Evolutionary conservation across 2,888 invertebrate species (phyloP), one percentile per base, ranked within the genome.

Genomic region (Volucella zonaria): DNA sequence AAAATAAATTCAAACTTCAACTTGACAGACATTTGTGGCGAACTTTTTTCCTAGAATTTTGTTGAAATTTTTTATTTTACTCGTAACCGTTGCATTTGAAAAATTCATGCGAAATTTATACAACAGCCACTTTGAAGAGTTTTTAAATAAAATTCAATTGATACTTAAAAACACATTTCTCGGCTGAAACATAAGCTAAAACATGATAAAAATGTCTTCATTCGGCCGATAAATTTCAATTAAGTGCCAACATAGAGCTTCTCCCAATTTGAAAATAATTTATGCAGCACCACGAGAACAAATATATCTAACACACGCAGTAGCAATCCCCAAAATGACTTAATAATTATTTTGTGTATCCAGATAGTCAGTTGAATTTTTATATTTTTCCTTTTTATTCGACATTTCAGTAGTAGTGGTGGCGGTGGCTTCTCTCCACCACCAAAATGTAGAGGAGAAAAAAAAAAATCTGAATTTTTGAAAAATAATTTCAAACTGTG

Each of bases 331-430:
- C 38, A 43, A 77, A 76, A 77, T 73, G 80, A 76, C 83, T 71
- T 51, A 71, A 71, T 81, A 81, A 80, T 73, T 71, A 81, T 81
- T 80, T 76, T 76, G 80, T 71, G 38, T 76, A 61, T 68, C 62
- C 71, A 80, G 58, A 59, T 75, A 83, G 68, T 80, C 56, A 75
- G 74, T 82, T 82, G 68, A 68, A 82, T 54, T 43, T 40, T 1
- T 8, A 8, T 70, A 42, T 18, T 43, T 47, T n/a, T 59, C 42
- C 12, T 14, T 64, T 52, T 59, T 15, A 12, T 23, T 75, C 54
- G 45, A 77, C 79, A 64, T 71, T 49, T 14, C 73, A 31, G 23
- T 11, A 18, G 3, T 3, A 10, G 9, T 18, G n/a, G n/a, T n/a
- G n/a, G n/a, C n/a, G n/a, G n/a, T 6, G 23, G 9, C 15, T 8